Conservation (phyloP, 2,797 vertebrate genomes). For the Enteromius thamalakanensis region DNA sequence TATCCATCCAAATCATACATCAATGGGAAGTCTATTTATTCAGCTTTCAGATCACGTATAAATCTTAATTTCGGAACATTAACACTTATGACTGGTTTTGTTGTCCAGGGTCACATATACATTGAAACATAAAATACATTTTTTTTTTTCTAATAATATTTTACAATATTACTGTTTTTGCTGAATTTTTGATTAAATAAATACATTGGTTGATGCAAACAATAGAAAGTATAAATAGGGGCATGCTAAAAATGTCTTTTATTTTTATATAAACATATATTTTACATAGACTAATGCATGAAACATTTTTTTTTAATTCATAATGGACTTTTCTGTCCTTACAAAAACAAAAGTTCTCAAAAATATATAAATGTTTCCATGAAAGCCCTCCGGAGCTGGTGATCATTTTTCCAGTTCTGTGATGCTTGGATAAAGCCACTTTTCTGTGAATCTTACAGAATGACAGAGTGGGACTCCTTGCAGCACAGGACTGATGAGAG, state of each 20-base stretch:
- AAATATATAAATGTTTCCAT: not conserved
- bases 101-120: too few species aligned
- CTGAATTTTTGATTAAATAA: not conserved
- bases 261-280: not conserved
- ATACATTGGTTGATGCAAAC: not conserved
- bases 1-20: too few species aligned
- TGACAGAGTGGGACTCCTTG: not conserved
- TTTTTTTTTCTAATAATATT: too few species aligned
- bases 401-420: not conserved
- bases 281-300: not conserved
- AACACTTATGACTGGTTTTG: too few species aligned
- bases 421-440: conserved; percentile 23
- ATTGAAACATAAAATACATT: too few species aligned
- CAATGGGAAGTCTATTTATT: too few species aligned
- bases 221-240: not conserved
- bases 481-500: conserved; percentile 6
- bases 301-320: not conserved
- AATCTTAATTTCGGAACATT: too few species aligned
- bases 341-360: not conserved
- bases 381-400: conserved; percentile 33
- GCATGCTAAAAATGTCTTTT: not conserved
- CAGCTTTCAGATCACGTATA: too few species aligned
- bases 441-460: not conserved
- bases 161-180: not conserved
- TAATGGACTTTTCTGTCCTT: not conserved